These are phyloP conservation scores for Hirtodrosophila duncani DNA, from an alignment of 2,888 invertebrate genomes.

Conservation along the genomic window DNA sequence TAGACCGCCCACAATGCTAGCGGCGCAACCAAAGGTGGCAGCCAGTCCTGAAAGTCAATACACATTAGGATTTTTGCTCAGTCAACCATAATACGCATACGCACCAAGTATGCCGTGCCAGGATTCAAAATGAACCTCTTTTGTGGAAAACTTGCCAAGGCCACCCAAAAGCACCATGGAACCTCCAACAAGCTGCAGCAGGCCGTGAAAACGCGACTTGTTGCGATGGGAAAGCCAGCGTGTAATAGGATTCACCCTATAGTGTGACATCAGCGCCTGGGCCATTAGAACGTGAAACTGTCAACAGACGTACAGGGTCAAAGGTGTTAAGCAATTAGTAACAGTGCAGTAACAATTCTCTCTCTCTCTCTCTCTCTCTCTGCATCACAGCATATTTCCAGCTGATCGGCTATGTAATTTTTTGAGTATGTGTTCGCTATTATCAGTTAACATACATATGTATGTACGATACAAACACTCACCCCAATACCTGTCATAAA, in stretches of 20 bases:
- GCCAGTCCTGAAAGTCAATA: constrained; percentile 56
- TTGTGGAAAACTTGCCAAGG: constrained; percentile 68
- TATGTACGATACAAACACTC: constrained; percentile 33
- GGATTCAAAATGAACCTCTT: constrained; percentile 72
- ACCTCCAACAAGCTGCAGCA: constrained; percentile 73
- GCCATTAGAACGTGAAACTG: constrained; percentile 75
- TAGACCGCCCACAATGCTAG: constrained; percentile 71
- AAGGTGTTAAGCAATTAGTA: not conserved
- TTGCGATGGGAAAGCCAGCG: constrained; percentile 71
- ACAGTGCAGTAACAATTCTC: too few species aligned
- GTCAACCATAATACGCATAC: constrained; percentile 24
- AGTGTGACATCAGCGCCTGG: constrained; percentile 76
- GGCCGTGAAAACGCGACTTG: constrained; percentile 73
- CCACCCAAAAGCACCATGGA: constrained; percentile 71
- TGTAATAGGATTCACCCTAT: constrained; percentile 73
- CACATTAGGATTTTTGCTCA: constrained; percentile 5
- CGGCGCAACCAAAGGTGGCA: constrained; percentile 66
- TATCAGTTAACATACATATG: too few species aligned
- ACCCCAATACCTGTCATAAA: constrained; percentile 74
- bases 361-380: too few species aligned
- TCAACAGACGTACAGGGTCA: constrained; percentile 10
- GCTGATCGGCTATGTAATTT: too few species aligned
- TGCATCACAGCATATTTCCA: too few species aligned
- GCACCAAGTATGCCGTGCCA: constrained; percentile 74
- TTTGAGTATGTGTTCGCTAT: too few species aligned